Conservation (phyloP, 2,797 vertebrate species). For the Sebastes ruberrimus region DNA sequence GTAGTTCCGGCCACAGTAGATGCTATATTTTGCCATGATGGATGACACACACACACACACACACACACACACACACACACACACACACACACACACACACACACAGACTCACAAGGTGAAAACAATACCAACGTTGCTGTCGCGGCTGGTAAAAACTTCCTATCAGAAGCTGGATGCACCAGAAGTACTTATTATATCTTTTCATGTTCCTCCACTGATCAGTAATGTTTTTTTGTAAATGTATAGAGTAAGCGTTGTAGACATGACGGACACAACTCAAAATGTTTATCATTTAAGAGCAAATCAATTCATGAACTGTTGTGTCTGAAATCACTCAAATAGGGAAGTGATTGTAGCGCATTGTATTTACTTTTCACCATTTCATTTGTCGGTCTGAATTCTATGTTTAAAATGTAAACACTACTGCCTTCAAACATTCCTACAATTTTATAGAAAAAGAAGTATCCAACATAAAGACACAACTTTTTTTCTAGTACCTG, state of each 20-base stretch:
- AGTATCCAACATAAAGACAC: neutral
- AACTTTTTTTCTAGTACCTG: neutral
- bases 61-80: no score
- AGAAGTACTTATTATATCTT: no score
- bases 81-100: no score
- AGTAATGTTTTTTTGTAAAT: neutral
- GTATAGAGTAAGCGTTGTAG: neutral
- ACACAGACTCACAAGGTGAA: neutral
- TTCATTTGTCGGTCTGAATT: neutral
- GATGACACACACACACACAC: no score
- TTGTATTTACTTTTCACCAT: neutral
- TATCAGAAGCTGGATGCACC: no score
- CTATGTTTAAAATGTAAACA: no score
- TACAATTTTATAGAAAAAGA: neutral
- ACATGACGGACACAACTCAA: no score
- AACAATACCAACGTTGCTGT: neutral
- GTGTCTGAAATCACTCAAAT: neutral
- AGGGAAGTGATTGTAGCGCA: neutral
- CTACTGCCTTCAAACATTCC: neutral
- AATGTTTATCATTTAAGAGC: no score
- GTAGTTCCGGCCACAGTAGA: neutral
- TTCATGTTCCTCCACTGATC: neutral
- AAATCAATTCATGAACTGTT: no score
- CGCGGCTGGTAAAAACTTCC: no score
- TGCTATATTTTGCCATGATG: neutral